Percentiles rank a stretch among this genome's conserved stretches.
phyloP scores from a whole-genome alignment of 1,140 invertebrate species.

The Neodiprion pinetum region DNA sequence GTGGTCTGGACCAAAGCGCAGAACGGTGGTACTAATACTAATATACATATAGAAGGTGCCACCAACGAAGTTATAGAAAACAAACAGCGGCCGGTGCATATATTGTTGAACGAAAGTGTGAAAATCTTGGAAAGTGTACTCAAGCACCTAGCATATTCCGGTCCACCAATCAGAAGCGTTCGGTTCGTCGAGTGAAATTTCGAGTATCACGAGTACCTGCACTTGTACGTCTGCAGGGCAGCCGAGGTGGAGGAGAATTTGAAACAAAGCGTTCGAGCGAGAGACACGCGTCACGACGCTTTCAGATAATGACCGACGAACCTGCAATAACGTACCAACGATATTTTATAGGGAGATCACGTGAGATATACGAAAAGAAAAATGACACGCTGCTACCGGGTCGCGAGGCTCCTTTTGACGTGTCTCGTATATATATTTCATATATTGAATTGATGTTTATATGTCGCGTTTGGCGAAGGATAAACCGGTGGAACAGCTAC shows the following conservation, averaged over 20 bases:
- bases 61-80: conserved; percentile 1
- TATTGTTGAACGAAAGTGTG: neutral
- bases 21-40: neutral
- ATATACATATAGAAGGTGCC: neutral
- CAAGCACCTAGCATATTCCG: neutral
- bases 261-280: neutral
- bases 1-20: neutral
- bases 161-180: no score
- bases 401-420: conserved; percentile 62
- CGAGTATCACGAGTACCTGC: no score
- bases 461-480: conserved; percentile 53
- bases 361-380: conserved; percentile 56
- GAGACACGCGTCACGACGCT: neutral
- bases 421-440: conserved; percentile 63
- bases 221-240: no score
- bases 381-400: conserved; percentile 52
- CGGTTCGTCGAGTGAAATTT: no score
- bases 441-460: conserved; percentile 63
- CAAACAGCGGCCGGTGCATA: neutral
- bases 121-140: conserved; percentile 3
- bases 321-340: conserved; percentile 58
- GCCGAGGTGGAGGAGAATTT: neutral
- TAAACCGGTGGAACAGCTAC: conserved; percentile 33
- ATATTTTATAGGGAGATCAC: conserved; percentile 61
- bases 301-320: conserved; percentile 13